A percentile compares a stretch with the other conserved stretches of the same genome.
Evolutionary conservation across 2,797 vertebrate species (phyloP).

Genomic region (Syncerus caffer): DNA sequence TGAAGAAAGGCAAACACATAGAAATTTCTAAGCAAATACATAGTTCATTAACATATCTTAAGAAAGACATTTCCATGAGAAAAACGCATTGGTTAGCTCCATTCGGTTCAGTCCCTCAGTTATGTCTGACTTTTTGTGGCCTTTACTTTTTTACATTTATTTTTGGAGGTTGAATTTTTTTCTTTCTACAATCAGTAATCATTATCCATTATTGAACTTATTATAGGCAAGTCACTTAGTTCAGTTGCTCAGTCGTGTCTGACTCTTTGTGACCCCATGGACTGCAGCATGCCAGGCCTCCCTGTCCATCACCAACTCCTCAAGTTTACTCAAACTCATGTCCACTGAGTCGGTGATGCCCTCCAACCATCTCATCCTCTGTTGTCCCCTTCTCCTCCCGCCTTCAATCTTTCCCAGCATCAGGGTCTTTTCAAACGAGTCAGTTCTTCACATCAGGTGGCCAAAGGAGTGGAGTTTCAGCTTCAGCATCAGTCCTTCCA

Average conservation of each 20-base stretch:
- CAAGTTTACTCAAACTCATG: neutral
- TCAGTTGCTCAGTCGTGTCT: neutral
- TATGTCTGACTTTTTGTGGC: neutral
- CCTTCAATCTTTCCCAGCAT: neutral
- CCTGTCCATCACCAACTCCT: neutral
- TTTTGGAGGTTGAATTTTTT: neutral
- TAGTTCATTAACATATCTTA: neutral
- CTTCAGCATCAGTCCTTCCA: neutral
- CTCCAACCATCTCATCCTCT: neutral
- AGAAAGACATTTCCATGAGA: neutral
- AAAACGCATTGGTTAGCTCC: neutral
- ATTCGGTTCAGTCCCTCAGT: neutral
- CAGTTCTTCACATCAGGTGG: neutral
- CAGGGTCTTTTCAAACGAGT: neutral
- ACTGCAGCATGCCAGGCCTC: neutral
- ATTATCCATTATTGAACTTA: neutral
- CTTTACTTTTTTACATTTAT: neutral
- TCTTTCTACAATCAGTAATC: neutral
- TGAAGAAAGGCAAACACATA: neutral
- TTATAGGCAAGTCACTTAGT: neutral
- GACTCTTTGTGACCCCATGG: neutral
- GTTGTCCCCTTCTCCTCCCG: neutral
- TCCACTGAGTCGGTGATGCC: neutral
- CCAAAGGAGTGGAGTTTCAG: neutral
- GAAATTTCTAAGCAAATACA: neutral